These are phyloP conservation scores for Drymonia ruficornis DNA, from an alignment of 2,888 invertebrate species.

Conservation along the genomic window DNA sequence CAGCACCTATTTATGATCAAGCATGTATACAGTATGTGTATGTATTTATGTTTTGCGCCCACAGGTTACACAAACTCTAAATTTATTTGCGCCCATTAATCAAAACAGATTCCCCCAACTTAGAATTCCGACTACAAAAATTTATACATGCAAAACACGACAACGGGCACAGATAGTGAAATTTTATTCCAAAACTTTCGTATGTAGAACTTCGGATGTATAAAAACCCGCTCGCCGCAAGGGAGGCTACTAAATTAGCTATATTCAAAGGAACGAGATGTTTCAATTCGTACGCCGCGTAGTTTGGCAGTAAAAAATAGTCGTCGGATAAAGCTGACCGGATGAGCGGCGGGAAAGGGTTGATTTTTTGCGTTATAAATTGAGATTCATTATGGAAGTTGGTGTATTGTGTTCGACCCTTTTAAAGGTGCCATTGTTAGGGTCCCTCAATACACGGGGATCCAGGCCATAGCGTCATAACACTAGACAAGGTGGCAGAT, in stretches of 20 bases:
- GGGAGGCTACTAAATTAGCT: slow-evolving; percentile 61
- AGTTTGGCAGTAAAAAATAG: slow-evolving; percentile 38
- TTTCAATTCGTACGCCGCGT: slow-evolving; percentile 52
- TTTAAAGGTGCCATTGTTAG: background rate
- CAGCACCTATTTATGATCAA: too few species aligned
- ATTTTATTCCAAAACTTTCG: slow-evolving; percentile 44
- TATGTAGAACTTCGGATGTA: slow-evolving; percentile 45
- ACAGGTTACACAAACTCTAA: too few species aligned
- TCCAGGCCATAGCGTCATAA: too few species aligned
- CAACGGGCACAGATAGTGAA: slow-evolving; percentile 5
- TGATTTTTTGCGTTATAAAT: slow-evolving; percentile 4
- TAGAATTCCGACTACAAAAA: background rate
- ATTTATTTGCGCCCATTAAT: background rate
- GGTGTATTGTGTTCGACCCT: background rate
- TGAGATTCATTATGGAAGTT: slow-evolving; percentile 4
- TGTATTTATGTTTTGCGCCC: too few species aligned
- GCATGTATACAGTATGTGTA: too few species aligned
- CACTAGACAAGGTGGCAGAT: too few species aligned
- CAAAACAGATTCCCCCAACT: background rate
- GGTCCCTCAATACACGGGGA: too few species aligned
- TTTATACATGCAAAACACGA: background rate
- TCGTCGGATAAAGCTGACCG: slow-evolving; percentile 28
- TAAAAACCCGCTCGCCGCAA: slow-evolving; percentile 44
- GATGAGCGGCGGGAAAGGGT: slow-evolving; percentile 19
- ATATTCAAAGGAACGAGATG: slow-evolving; percentile 61